These are phyloP conservation scores for Lasiurus borealis DNA, from an alignment of 2,113 vertebrate genomes.

Conservation along the genomic window DNA sequence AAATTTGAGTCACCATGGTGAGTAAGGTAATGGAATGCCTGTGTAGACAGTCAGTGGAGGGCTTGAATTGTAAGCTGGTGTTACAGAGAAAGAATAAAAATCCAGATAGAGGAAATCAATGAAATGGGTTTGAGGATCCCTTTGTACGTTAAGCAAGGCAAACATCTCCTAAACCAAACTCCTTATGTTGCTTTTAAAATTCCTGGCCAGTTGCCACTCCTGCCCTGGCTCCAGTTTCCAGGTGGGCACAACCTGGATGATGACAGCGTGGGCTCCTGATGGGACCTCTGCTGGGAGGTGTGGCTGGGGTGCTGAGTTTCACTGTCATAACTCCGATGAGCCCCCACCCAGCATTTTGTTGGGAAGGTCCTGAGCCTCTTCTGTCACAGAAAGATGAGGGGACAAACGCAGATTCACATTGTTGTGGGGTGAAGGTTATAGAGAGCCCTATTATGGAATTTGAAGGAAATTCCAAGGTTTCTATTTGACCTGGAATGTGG, in stretches of 20 bases:
- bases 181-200: background rate
- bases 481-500: background rate
- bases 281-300: too few relatives aligned
- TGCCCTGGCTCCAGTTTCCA: background rate
- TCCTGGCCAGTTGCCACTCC: background rate
- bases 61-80: background rate
- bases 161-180: background rate
- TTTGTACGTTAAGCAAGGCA: background rate
- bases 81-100: background rate
- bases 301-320: background rate
- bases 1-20: background rate
- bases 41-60: background rate
- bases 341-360: background rate
- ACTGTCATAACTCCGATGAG: background rate
- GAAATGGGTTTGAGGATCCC: background rate
- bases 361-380: background rate
- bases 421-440: background rate
- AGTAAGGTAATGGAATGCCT: background rate
- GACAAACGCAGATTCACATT: background rate
- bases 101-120: background rate
- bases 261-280: background rate
- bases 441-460: rapidly evolving
- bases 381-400: background rate
- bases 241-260: too few relatives aligned
- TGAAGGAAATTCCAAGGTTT: background rate